Evolutionary conservation across 2,797 vertebrate genomes (phyloP).

Genomic region (Mormyrops boulengeri): DNA sequence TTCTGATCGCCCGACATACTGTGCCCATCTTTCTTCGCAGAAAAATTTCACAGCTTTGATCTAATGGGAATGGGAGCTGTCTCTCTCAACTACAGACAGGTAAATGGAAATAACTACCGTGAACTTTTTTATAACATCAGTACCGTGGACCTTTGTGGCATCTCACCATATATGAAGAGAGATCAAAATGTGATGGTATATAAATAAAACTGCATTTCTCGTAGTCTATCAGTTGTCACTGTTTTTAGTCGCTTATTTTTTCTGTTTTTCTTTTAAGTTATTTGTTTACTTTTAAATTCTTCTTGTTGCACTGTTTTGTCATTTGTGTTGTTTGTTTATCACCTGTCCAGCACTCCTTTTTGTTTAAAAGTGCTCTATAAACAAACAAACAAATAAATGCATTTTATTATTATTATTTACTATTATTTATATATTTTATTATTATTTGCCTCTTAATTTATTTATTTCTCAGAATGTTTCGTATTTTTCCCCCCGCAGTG

Average conservation of each 20-base stretch:
- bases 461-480: neutral
- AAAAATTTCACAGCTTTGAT: conserved; percentile 58
- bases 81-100: conserved; percentile 61
- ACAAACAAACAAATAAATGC: neutral
- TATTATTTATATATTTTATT: neutral
- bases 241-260: neutral
- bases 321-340: neutral
- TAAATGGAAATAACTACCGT: conserved; percentile 28
- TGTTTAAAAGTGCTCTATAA: neutral
- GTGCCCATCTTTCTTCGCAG: conserved; percentile 42
- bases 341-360: neutral
- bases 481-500: conserved; percentile 48
- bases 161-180: neutral
- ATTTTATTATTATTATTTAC: neutral
- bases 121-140: neutral
- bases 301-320: neutral
- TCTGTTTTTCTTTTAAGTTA: neutral
- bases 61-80: conserved; percentile 51
- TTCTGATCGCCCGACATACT: neutral
- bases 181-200: neutral
- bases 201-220: neutral
- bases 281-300: neutral
- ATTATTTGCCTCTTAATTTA: neutral
- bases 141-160: neutral
- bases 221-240: neutral